Evolutionary conservation across 2,113 vertebrate genomes (phyloP).

Genomic region (Numenius arquata): DNA sequence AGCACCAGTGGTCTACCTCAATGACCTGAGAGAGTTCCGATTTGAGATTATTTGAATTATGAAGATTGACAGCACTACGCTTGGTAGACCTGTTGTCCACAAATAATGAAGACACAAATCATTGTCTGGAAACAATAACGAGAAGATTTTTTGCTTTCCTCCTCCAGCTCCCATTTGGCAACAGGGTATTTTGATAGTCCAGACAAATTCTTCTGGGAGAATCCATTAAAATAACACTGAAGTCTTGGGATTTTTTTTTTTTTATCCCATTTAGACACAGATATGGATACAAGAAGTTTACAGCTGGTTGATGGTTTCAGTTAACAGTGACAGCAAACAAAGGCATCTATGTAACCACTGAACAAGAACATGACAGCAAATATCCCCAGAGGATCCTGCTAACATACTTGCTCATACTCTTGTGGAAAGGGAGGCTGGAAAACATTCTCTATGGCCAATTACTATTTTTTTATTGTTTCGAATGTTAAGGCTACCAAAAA

Average conservation of each 20-base stretch:
- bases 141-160: not conserved
- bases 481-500: slow-evolving; percentile 18
- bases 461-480: not conserved
- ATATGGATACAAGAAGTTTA: not conserved
- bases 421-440: not conserved
- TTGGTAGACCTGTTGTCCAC: not conserved
- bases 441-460: not conserved
- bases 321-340: not conserved
- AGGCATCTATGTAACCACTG: slow-evolving; percentile 10
- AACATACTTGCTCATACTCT: slow-evolving; percentile 4
- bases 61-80: not conserved
- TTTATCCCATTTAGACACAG: slow-evolving; percentile 1
- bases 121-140: not conserved
- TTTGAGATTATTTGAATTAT: not conserved
- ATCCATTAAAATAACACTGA: slow-evolving; percentile 17
- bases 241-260: slow-evolving; percentile 9
- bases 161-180: not conserved
- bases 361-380: slow-evolving; percentile 36
- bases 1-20: not conserved
- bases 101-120: not conserved
- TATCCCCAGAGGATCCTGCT: not conserved
- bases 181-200: not conserved
- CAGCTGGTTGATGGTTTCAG: not conserved
- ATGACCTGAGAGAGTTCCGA: not conserved
- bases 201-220: slow-evolving; percentile 14